These are phyloP conservation scores for Cyanoliseus patagonus DNA, from an alignment of 2,113 vertebrate genomes.

Conservation along the genomic window DNA sequence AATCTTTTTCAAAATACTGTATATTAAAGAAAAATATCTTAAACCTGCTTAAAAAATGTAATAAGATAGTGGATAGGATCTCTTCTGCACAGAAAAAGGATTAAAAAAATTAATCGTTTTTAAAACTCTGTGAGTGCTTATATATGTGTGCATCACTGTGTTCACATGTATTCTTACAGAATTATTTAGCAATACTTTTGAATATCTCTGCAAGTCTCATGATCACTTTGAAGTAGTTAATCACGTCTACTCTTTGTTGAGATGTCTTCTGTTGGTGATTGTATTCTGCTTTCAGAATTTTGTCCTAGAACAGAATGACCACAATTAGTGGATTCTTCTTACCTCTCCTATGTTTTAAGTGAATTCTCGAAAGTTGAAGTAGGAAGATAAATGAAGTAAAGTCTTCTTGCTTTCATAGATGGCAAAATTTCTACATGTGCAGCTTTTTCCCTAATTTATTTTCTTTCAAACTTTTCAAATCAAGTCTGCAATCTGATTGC, in stretches of 20 bases:
- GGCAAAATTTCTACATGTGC: not conserved
- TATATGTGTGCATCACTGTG: not conserved
- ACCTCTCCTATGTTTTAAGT: not conserved
- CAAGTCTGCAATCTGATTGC: not conserved
- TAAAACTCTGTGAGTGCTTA: not conserved
- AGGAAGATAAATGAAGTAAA: not conserved
- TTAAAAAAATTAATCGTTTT: not conserved
- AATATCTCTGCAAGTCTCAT: not conserved
- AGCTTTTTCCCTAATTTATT: not conserved
- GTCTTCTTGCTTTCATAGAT: not conserved
- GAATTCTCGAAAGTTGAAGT: not conserved
- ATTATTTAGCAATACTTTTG: not conserved
- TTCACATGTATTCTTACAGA: not conserved
- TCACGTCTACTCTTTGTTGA: not conserved
- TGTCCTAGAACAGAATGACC: not conserved
- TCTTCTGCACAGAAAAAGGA: not conserved
- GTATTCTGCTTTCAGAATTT: not conserved
- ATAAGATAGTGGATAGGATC: not conserved
- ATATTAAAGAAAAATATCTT: not conserved
- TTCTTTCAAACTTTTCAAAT: not conserved
- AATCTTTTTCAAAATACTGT: not conserved
- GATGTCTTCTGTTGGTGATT: not conserved
- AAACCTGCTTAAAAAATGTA: not conserved
- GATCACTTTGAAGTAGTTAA: not conserved
- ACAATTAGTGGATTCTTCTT: not conserved